phyloP scores from a whole-genome alignment of 2,797 vertebrate genomes.

The Nothura maculosa region DNA sequence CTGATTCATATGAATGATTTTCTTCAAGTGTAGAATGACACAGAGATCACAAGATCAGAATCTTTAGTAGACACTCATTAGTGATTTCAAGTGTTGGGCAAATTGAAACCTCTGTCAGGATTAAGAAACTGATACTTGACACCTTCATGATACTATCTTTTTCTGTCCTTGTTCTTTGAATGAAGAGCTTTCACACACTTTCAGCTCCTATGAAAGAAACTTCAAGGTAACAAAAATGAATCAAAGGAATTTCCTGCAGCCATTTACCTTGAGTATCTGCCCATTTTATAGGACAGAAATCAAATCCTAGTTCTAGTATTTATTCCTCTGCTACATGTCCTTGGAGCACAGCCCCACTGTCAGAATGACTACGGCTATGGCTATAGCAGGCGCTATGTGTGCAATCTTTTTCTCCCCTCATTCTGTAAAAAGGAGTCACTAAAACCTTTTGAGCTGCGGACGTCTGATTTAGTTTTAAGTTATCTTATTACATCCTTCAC shows the following conservation, averaged over 20 bases:
- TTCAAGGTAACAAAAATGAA: not conserved
- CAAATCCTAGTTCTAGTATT: not conserved
- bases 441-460: not conserved
- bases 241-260: not conserved
- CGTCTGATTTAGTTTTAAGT: not conserved
- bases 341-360: accelerated
- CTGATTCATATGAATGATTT: not conserved
- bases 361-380: not conserved
- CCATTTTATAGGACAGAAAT: not conserved
- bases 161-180: not conserved
- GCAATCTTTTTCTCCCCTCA: not conserved
- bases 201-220: not conserved
- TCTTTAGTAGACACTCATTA: not conserved
- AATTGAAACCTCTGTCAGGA: not conserved
- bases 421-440: not conserved
- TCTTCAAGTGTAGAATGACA: not conserved
- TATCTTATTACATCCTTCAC: not conserved
- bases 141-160: not conserved
- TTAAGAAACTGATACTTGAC: accelerated
- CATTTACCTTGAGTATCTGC: not conserved
- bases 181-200: not conserved
- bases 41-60: not conserved
- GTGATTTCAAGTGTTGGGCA: not conserved
- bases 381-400: not conserved
- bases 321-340: not conserved